Conservation (phyloP, 2,888 invertebrate species). For the Xiphydria camelus region DNA sequence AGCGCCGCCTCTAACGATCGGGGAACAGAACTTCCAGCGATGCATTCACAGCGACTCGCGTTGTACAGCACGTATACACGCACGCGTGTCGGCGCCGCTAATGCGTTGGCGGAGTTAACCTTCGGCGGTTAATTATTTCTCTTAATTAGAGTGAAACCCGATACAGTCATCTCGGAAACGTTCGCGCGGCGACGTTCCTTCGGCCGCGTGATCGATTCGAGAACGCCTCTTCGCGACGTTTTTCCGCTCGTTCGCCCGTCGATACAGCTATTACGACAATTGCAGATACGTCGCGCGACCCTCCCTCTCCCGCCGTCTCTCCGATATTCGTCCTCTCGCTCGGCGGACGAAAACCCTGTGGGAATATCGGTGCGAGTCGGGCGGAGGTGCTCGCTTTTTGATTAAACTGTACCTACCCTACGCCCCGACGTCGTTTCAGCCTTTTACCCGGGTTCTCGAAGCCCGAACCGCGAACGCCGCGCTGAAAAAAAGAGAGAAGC, state of each 20-base stretch:
- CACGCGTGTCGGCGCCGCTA: neutral
- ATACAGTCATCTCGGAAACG: constrained; percentile 25
- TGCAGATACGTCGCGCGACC: neutral
- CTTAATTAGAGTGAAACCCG: constrained; percentile 44
- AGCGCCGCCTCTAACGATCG: too few species aligned
- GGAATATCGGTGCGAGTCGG: too few species aligned
- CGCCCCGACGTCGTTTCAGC: constrained; percentile 25
- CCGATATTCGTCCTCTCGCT: neutral
- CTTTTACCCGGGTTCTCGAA: neutral
- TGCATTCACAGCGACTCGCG: too few species aligned
- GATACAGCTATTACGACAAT: neutral
- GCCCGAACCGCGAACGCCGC: constrained; percentile 11
- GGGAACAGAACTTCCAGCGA: too few species aligned
- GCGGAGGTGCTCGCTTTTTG: too few species aligned
- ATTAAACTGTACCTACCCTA: neutral
- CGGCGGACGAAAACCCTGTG: neutral
- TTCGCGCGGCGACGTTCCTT: constrained; percentile 11
- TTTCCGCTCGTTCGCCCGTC: neutral
- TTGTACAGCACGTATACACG: too few species aligned
- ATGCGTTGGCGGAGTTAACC: constrained; percentile 9
- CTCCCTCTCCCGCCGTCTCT: neutral
- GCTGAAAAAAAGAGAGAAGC: constrained; percentile 7
- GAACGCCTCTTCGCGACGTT: constrained; percentile 12
- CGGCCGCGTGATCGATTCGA: constrained; percentile 8
- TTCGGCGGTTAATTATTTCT: constrained; percentile 43